These are phyloP conservation scores for Norana najaformis DNA, from an alignment of 2,888 invertebrate genomes.

Conservation along the genomic window DNA sequence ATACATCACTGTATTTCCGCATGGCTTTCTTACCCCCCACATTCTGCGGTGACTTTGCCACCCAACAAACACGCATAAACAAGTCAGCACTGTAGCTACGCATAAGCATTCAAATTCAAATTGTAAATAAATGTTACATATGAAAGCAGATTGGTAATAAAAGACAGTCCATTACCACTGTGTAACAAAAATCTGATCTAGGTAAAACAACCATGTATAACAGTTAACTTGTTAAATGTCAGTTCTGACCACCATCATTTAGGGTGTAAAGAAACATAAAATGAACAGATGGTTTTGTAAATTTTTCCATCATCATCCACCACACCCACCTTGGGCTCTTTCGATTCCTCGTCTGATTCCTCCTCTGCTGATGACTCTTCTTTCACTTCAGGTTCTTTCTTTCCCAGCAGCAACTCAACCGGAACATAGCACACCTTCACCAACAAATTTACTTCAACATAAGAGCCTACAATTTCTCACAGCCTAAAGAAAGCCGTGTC, in stretches of 20 bases:
- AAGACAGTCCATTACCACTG: too few relatives aligned
- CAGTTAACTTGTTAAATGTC: not conserved
- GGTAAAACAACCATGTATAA: not conserved
- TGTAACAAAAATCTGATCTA: not conserved
- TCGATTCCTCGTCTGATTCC: conserved; percentile 27
- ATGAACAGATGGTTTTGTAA: not conserved
- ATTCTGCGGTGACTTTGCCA: too few relatives aligned
- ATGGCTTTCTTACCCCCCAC: too few relatives aligned
- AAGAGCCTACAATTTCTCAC: not conserved
- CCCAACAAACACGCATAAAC: too few relatives aligned
- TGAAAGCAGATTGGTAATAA: too few relatives aligned
- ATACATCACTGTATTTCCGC: too few relatives aligned
- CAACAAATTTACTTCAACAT: conserved; percentile 20
- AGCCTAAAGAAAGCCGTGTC: not conserved
- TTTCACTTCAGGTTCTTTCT: conserved; percentile 30
- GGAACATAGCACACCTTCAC: conserved; percentile 46
- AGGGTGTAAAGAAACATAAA: not conserved
- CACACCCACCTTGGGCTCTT: not conserved
- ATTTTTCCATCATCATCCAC: not conserved
- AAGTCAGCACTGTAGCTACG: too few relatives aligned
- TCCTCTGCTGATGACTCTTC: conserved; percentile 38
- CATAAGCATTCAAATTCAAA: too few relatives aligned
- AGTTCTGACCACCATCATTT: too few relatives aligned
- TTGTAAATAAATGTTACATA: too few relatives aligned
- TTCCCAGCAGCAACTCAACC: conserved; percentile 39